Conservation (phyloP, 2,888 invertebrate genomes). For the Harmothoe impar region DNA sequence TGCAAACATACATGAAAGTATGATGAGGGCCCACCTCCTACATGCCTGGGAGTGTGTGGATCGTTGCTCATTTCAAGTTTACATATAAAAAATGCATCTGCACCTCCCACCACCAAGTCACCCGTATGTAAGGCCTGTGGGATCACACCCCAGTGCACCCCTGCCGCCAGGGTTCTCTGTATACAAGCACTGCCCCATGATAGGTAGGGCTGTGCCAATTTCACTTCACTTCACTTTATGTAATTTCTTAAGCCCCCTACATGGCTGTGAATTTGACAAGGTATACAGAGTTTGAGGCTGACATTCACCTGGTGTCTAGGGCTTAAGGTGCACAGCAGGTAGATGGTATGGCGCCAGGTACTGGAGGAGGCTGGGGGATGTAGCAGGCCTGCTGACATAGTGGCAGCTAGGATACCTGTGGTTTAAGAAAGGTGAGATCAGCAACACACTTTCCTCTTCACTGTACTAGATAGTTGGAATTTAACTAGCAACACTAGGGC, state of each 20-base stretch:
- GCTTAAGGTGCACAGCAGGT: background rate
- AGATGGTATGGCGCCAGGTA: background rate
- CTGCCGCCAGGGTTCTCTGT: background rate
- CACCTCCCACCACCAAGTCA: background rate
- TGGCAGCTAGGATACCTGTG: background rate
- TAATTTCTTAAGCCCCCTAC: background rate
- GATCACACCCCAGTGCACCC: background rate
- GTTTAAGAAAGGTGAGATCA: too few relatives aligned
- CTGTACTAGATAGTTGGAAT: too few relatives aligned
- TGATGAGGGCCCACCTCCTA: too few relatives aligned
- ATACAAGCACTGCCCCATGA: constrained; percentile 3
- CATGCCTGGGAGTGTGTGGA: background rate
- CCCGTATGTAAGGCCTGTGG: background rate
- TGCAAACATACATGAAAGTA: too few relatives aligned
- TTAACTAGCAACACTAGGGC: too few relatives aligned
- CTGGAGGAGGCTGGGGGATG: background rate
- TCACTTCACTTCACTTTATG: constrained; percentile 28
- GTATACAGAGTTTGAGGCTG: background rate
- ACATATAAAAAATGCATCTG: background rate
- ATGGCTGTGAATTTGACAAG: background rate
- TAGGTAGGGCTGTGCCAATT: background rate
- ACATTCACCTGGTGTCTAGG: background rate
- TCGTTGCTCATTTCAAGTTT: constrained; percentile 20
- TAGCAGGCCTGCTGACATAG: background rate
- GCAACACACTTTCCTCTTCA: too few relatives aligned